Conservation (phyloP, 2,888 invertebrate species). For the Luperina testacea region DNA sequence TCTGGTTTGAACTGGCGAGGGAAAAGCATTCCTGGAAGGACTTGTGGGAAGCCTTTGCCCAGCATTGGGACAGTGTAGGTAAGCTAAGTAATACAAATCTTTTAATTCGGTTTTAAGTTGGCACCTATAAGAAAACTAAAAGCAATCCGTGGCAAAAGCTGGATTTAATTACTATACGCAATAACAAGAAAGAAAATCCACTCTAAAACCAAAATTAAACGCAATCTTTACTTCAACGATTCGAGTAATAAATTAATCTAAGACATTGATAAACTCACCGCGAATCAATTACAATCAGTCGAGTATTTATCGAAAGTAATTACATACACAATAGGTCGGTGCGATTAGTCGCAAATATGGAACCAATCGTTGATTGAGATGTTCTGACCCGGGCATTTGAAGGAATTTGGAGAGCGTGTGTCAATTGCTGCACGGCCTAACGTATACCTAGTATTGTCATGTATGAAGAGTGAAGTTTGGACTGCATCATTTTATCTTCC, state of each 20-base stretch:
- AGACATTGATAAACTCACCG: slow-evolving; percentile 1
- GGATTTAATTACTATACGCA: slow-evolving; percentile 2
- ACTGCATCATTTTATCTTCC: too few relatives aligned
- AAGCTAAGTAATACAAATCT: too few relatives aligned
- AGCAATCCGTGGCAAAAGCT: background rate
- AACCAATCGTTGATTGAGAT: slow-evolving; percentile 17
- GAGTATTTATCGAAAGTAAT: slow-evolving; percentile 12
- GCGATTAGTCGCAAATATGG: slow-evolving; percentile 20
- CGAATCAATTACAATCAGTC: background rate
- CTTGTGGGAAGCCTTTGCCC: too few relatives aligned
- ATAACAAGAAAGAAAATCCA: background rate
- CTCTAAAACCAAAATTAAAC: background rate
- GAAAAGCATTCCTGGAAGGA: too few relatives aligned
- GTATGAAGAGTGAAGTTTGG: too few relatives aligned
- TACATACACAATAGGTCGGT: slow-evolving; percentile 8
- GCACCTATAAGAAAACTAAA: background rate
- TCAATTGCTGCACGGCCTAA: background rate
- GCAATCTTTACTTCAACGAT: slow-evolving; percentile 9
- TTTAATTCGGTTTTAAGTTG: too few relatives aligned
- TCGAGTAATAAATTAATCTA: slow-evolving; percentile 16
- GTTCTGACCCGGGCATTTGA: background rate
- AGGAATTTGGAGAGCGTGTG: background rate
- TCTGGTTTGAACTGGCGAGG: too few relatives aligned
- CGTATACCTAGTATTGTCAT: too few relatives aligned
- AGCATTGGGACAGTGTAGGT: too few relatives aligned